Percentiles rank a stretch among this genome's conserved stretches.
phyloP scores from a whole-genome alignment of 2,888 invertebrate species.

The Pseudanteris insignis region DNA sequence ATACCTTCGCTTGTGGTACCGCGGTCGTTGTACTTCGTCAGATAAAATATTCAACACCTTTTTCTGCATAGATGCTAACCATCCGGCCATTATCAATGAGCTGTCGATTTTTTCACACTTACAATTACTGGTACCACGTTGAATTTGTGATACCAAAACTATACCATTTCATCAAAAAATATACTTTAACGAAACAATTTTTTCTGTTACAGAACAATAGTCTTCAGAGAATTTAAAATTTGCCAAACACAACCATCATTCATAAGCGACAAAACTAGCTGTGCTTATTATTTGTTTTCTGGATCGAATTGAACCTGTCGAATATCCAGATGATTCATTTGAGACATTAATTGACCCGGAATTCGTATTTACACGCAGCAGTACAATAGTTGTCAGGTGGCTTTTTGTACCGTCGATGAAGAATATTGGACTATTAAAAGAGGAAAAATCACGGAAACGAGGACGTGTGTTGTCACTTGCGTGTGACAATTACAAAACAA shows the following conservation, averaged over 20 bases:
- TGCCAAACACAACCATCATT: too few relatives aligned
- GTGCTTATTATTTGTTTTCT: conserved; percentile 2
- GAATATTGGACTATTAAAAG: conserved; percentile 3
- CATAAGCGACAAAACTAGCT: too few relatives aligned
- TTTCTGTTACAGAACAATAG: too few relatives aligned
- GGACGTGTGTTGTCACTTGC: conserved; percentile 33
- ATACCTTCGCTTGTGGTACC: conserved; percentile 13
- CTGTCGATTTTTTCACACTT: conserved; percentile 2
- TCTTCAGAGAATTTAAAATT: too few relatives aligned
- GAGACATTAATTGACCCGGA: conserved; percentile 28
- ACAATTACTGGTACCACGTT: too few relatives aligned
- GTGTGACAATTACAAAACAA: conserved; percentile 30
- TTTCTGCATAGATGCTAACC: conserved; percentile 31
- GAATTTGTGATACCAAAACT: too few relatives aligned
- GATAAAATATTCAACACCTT: conserved; percentile 35
- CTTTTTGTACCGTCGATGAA: conserved; percentile 1
- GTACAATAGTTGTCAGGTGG: conserved; percentile 23
- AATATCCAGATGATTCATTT: conserved; percentile 27
- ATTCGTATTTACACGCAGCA: conserved; percentile 5
- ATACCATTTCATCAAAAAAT: neutral
- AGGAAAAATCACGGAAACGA: conserved; percentile 24
- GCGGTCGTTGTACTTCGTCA: conserved; percentile 29
- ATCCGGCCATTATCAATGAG: conserved; percentile 19
- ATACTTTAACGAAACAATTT: too few relatives aligned
- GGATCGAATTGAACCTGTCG: conserved; percentile 10